A percentile compares a stretch with the other conserved stretches of the same genome.
Conservation (phyloP, 1,140 invertebrate species). For the Olivierus martensii region DNA sequence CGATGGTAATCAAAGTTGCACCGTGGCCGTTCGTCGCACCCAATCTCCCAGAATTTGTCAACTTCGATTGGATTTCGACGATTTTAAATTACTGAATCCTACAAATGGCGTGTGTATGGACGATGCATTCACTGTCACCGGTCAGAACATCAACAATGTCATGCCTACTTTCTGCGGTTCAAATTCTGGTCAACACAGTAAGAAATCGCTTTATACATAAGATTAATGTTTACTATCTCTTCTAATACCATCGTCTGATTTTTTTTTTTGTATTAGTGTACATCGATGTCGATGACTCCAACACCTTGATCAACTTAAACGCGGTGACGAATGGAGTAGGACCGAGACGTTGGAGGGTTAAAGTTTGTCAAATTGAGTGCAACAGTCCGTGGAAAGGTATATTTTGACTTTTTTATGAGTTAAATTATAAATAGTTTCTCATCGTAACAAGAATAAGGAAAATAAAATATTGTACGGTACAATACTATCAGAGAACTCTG, state of each 20-base stretch:
- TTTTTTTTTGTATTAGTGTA: conserved; percentile 44
- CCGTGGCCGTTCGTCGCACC: conserved; percentile 48
- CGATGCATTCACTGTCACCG: conserved; percentile 52
- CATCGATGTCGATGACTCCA: conserved; percentile 47
- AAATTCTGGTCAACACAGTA: conserved; percentile 68
- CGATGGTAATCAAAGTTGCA: conserved; percentile 48
- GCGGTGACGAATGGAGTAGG: conserved; percentile 42
- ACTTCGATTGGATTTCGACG: conserved; percentile 59
- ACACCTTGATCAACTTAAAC: conserved; percentile 43
- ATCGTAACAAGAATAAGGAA: no score
- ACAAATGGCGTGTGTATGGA: conserved; percentile 51
- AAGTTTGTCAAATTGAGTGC: conserved; percentile 55
- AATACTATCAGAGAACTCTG: no score
- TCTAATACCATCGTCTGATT: no score
- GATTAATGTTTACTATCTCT: no score
- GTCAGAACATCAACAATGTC: conserved; percentile 46
- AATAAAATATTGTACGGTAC: no score
- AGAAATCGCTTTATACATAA: no score
- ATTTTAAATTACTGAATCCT: conserved; percentile 53
- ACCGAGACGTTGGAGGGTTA: conserved; percentile 58
- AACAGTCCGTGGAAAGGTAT: conserved; percentile 36
- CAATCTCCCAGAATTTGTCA: conserved; percentile 47
- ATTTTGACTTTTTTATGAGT: no score
- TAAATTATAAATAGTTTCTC: no score
- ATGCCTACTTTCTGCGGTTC: conserved; percentile 61